Percentiles rank a stretch among this genome's conserved stretches.
Evolutionary conservation across 2,797 vertebrate species (phyloP).

Genomic region (Lepilemur ruficaudatus): DNA sequence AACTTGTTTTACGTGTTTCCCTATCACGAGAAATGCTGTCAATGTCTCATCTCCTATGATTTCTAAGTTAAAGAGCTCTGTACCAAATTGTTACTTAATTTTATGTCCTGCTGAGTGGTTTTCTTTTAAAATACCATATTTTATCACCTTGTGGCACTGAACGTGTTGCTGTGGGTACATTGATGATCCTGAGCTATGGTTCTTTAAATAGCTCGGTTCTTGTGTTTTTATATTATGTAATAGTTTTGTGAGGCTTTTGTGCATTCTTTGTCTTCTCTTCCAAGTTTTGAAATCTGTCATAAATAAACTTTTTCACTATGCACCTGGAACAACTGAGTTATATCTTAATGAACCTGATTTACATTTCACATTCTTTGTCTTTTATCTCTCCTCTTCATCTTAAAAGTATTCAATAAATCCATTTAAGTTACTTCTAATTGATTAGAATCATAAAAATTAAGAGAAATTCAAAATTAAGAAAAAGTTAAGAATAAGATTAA

Average conservation of each 20-base stretch:
- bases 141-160: constrained; percentile 66
- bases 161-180: constrained; percentile 69
- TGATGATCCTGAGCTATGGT: constrained; percentile 63
- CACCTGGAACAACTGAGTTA: constrained; percentile 69
- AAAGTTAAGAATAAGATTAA: constrained; percentile 4
- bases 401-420: not conserved
- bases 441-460: constrained; percentile 38
- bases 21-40: not conserved
- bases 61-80: constrained; percentile 64
- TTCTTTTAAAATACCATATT: constrained; percentile 66
- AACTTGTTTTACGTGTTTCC: constrained; percentile 12
- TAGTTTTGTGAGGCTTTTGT: constrained; percentile 81
- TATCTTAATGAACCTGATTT: constrained; percentile 40
- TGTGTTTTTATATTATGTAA: constrained; percentile 81
- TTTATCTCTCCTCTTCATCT: not conserved
- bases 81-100: constrained; percentile 48
- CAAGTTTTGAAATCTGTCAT: constrained; percentile 73
- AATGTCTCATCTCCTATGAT: constrained; percentile 37
- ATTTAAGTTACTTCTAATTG: not conserved
- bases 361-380: not conserved
- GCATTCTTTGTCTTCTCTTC: constrained; percentile 74
- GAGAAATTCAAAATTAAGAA: not conserved
- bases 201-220: constrained; percentile 71
- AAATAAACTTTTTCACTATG: constrained; percentile 87
- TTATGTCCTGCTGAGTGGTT: constrained; percentile 57